Base-by-base conservation (phyloP, 2,113 vertebrate species). In the Embiotoca jacksoni region DNA sequence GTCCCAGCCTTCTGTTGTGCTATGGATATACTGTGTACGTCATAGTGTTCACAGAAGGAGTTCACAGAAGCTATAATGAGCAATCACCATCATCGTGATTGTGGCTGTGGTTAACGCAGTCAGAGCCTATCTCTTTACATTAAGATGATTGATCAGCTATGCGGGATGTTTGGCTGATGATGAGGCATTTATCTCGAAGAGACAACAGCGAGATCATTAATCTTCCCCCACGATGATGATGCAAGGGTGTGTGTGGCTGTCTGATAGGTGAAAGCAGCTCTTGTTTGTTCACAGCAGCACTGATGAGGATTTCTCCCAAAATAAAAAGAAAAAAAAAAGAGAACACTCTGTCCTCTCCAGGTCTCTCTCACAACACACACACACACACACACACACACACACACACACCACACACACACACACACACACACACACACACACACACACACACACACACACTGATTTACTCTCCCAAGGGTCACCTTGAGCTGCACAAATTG, bases 401-500 rank as follows among this genome's bases (percentile, higher is more conserved):
- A 23, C 23, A 23, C 23, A 23, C 23, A 23, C 23, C 23, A 1
- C 23, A 23, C 23, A 1, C 23, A 23, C 23, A 1, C 23, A 23
- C 23, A 1, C 23, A 23, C 23, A n/a, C 50, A 44, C 61, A 47
- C 56, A 54, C 47, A 66, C 58, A 54, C 33, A 36, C 53, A 64
- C 58, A 70, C 57, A 63, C 67, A 81, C 69, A 36, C 70, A 73
- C 66, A 78, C 72, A 78, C 41, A 0, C 47, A 57, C 61, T 37
- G 47, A 81, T 84, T 68, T 59, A 13, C 81, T 41, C 74, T 71
- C 90, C 82, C 78, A 14, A 6, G 83, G 84, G 89, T 91, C 85
- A 91, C 81, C 78, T 89, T 87, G 75, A 85, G 79, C 89, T 67
- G 76, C 85, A 82, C 83, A 88, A 81, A 92, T 91, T 89, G 85